Evolutionary conservation across 2,113 vertebrate genomes (phyloP).

Genomic region (Heterotis niloticus): DNA sequence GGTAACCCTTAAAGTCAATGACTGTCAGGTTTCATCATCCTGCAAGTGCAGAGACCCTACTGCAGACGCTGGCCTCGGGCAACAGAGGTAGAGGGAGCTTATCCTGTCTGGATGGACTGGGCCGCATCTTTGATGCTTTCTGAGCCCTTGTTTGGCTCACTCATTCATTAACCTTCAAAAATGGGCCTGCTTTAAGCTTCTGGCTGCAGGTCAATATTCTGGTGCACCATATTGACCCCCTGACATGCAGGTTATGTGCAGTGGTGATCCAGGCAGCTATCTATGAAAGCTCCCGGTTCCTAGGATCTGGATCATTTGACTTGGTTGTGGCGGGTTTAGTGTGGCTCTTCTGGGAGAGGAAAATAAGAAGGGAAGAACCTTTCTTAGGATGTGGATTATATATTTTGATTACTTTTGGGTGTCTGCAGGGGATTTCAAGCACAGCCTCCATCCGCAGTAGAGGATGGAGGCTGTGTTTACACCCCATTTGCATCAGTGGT

Average conservation of each 20-base stretch:
- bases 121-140: slow-evolving; percentile 28
- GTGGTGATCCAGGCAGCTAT: slow-evolving; percentile 2
- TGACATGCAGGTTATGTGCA: slow-evolving; percentile 22
- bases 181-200: slow-evolving; percentile 22
- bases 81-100: slow-evolving; percentile 30
- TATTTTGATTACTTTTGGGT: slow-evolving; percentile 12
- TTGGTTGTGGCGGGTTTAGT: neutral
- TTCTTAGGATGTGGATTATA: neutral
- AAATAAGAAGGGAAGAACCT: neutral
- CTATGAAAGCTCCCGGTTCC: slow-evolving; percentile 10
- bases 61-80: slow-evolving; percentile 30
- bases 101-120: slow-evolving; percentile 27
- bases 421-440: slow-evolving; percentile 13
- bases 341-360: slow-evolving; percentile 14
- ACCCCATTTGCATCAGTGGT: slow-evolving; percentile 5
- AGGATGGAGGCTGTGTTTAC: slow-evolving; percentile 12
- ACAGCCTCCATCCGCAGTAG: neutral
- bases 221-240: slow-evolving; percentile 8
- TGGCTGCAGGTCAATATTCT: slow-evolving; percentile 12
- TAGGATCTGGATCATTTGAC: slow-evolving; percentile 26
- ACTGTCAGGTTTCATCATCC: slow-evolving; percentile 33
- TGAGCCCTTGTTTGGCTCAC: slow-evolving; percentile 22
- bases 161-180: slow-evolving; percentile 36
- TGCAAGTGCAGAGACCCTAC: slow-evolving; percentile 5
- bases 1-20: slow-evolving; percentile 28